phyloP scores from a whole-genome alignment of 2,888 invertebrate species.

The Pecten maximus region DNA sequence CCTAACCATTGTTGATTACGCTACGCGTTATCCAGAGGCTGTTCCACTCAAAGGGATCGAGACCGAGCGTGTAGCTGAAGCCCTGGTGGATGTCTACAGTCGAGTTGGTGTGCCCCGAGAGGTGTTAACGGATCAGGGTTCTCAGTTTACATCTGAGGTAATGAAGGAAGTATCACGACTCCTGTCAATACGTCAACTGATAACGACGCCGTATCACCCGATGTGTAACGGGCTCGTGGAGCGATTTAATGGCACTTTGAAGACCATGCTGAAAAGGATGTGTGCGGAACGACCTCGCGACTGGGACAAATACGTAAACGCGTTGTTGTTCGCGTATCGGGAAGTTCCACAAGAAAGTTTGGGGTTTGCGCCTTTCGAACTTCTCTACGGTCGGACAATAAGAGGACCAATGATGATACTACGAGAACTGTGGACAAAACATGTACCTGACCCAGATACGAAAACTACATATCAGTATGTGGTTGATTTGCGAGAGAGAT shows the following conservation, averaged over 20 bases:
- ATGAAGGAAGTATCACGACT: conserved; percentile 55
- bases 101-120: conserved; percentile 60
- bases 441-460: conserved; percentile 45
- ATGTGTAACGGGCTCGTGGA: conserved; percentile 47
- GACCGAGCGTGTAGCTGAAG: conserved; percentile 35
- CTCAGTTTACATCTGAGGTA: conserved; percentile 52
- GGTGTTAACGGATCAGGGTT: too few relatives aligned
- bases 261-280: conserved; percentile 51
- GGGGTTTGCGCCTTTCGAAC: conserved; percentile 56
- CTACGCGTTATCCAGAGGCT: conserved; percentile 40
- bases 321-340: conserved; percentile 56
- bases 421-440: conserved; percentile 53
- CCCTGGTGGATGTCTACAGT: conserved; percentile 54
- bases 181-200: conserved; percentile 48
- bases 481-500: conserved; percentile 44
- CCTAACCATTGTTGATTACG: conserved; percentile 42
- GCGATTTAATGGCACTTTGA: conserved; percentile 58
- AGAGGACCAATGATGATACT: conserved; percentile 59
- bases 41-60: conserved; percentile 41
- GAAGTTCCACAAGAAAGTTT: conserved; percentile 55
- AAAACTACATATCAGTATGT: conserved; percentile 46
- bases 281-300: too few relatives aligned
- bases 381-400: conserved; percentile 56
- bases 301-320: conserved; percentile 55
- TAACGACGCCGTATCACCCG: too few relatives aligned